Percentiles rank a stretch among this genome's conserved stretches.
phyloP scores from a whole-genome alignment of 2,113 vertebrate genomes.

The Acanthochromis polyacanthus region DNA sequence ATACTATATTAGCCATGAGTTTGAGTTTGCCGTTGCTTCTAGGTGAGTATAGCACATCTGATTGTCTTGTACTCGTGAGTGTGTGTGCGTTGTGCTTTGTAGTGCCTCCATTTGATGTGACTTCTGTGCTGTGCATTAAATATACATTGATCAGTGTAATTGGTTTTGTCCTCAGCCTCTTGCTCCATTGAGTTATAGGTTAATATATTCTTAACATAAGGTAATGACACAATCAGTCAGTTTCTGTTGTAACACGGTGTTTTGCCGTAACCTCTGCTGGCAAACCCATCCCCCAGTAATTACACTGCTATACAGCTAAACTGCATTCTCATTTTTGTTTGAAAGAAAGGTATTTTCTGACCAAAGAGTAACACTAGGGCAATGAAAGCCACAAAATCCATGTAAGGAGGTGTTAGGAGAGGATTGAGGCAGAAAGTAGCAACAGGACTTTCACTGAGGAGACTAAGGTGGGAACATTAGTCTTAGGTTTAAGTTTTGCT shows the following conservation, averaged over 20 bases:
- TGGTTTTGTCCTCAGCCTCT: not conserved
- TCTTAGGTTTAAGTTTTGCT: too few species aligned
- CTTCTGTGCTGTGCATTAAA: conserved; percentile 16
- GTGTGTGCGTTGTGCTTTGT: conserved; percentile 8
- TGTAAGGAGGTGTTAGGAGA: too few species aligned
- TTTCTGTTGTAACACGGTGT: conserved; percentile 5
- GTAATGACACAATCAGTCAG: not conserved
- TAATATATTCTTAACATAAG: conserved; percentile 10
- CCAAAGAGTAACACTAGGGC: too few species aligned
- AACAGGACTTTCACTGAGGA: too few species aligned
- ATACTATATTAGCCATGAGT: not conserved
- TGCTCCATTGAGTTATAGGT: conserved; percentile 13
- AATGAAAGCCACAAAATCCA: too few species aligned
- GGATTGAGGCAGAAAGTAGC: too few species aligned
- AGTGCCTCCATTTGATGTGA: conserved; percentile 2
- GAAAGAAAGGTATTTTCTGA: too few species aligned
- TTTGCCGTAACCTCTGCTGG: conserved; percentile 6
- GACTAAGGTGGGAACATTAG: too few species aligned
- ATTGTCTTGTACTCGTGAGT: not conserved
- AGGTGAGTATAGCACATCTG: conserved; percentile 37
- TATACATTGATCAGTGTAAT: not conserved
- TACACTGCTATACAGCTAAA: too few species aligned
- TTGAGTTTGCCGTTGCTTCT: conserved; percentile 11
- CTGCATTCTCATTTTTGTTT: too few species aligned
- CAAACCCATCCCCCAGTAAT: too few species aligned